Percentiles rank a stretch among this genome's conserved stretches.
These are phyloP conservation scores for Drosophila paulistorum DNA, from an alignment of 1,140 invertebrate genomes.

Conservation along the genomic window DNA sequence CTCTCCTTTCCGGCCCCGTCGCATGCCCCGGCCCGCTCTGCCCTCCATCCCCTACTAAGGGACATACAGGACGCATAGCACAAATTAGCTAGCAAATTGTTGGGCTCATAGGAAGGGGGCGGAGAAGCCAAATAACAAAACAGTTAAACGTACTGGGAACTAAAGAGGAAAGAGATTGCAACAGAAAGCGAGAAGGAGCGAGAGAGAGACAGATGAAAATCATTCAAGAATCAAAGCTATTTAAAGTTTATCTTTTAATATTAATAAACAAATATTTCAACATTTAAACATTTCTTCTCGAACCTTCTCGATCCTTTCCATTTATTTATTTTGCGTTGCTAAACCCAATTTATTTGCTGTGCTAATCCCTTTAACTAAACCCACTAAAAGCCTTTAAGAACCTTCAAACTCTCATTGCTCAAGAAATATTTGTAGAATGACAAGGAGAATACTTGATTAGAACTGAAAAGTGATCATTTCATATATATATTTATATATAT, in stretches of 20 bases:
- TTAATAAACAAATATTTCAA: no score
- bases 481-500: no score
- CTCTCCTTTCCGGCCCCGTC: neutral
- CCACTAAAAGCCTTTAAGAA: no score
- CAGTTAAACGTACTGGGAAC: conserved; percentile 1
- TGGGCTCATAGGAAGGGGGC: conserved; percentile 54
- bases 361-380: no score
- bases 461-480: no score
- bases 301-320: no score
- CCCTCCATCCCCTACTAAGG: conserved; percentile 4
- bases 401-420: no score
- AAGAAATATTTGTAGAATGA: no score
- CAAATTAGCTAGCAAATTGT: conserved; percentile 77
- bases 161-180: neutral
- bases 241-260: neutral
- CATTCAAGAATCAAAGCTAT: conserved; percentile 5
- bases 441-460: no score
- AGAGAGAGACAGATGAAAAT: neutral
- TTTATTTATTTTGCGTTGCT: no score
- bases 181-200: neutral
- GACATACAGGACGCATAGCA: conserved; percentile 51
- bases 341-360: no score
- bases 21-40: neutral
- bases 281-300: no score
- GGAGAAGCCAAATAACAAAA: conserved; percentile 45